Conservation (phyloP, 2,888 invertebrate genomes). For the Ochropleura plecta region DNA sequence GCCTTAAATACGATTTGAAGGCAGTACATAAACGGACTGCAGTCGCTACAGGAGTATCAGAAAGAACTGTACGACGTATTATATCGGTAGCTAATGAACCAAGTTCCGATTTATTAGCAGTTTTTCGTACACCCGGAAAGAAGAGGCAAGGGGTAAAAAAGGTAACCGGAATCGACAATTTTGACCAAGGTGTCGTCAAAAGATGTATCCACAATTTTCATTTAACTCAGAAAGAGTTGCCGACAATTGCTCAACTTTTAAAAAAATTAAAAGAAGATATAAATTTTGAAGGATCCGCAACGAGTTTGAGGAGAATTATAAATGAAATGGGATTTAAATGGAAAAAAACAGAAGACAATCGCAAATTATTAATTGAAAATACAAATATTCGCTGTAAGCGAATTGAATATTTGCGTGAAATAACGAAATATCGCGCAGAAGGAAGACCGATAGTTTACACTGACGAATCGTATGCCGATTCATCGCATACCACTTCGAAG, state of each 20-base stretch:
- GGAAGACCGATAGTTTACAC: constrained; percentile 11
- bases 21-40: constrained; percentile 49
- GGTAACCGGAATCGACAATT: constrained; percentile 65
- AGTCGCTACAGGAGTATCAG: constrained; percentile 52
- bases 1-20: constrained; percentile 37
- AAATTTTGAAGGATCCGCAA: constrained; percentile 57
- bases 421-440: constrained; percentile 18
- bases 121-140: constrained; percentile 67
- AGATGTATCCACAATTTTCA: constrained; percentile 71
- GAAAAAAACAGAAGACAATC: constrained; percentile 53
- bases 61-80: constrained; percentile 44
- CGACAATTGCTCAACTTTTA: constrained; percentile 59
- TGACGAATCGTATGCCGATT: constrained; percentile 11
- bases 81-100: constrained; percentile 6
- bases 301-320: constrained; percentile 46
- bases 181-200: constrained; percentile 69
- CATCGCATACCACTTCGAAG: background rate
- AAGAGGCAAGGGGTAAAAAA: constrained; percentile 57
- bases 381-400: constrained; percentile 8
- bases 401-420: constrained; percentile 13
- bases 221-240: constrained; percentile 65
- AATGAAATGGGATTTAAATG: constrained; percentile 61
- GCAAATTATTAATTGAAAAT: constrained; percentile 5
- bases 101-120: constrained; percentile 13
- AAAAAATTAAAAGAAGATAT: constrained; percentile 47